These are phyloP conservation scores for Vannuccia rotundouncinata DNA, from an alignment of 2,888 invertebrate species.

Conservation along the genomic window DNA sequence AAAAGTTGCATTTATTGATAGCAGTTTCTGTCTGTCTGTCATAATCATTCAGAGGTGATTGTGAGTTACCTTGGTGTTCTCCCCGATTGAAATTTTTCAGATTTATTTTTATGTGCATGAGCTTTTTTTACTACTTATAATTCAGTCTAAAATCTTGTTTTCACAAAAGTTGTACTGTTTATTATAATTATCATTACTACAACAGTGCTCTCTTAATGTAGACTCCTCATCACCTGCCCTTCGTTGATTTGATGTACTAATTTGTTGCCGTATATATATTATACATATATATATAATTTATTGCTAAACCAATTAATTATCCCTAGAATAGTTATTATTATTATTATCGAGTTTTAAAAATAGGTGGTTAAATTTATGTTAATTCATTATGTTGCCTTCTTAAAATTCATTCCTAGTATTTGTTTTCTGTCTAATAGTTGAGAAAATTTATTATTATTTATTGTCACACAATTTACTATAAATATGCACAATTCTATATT, in stretches of 20 bases:
- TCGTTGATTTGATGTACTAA: slow-evolving; percentile 26
- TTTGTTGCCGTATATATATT: not conserved
- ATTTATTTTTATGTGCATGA: slow-evolving; percentile 6
- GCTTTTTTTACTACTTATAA: slow-evolving; percentile 26
- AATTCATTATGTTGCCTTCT: not conserved
- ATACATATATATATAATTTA: too few species aligned
- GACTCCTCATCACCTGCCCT: slow-evolving; percentile 19
- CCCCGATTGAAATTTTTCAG: slow-evolving; percentile 8
- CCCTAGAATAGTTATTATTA: not conserved
- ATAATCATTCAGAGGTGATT: slow-evolving; percentile 23
- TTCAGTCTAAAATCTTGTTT: slow-evolving; percentile 23
- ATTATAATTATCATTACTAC: slow-evolving; percentile 6
- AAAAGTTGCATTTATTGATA: slow-evolving; percentile 22
- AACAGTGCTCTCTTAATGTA: slow-evolving; percentile 18
- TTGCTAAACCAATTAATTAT: slow-evolving; percentile 12
- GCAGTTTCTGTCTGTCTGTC: slow-evolving; percentile 20
- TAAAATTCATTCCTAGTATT: not conserved
- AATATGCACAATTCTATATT: not conserved
- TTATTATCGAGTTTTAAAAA: too few species aligned
- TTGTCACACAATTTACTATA: slow-evolving; percentile 9
- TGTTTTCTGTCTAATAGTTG: slow-evolving; percentile 7
- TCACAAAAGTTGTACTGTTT: slow-evolving; percentile 6
- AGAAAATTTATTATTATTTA: slow-evolving; percentile 9
- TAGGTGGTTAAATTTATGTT: slow-evolving; percentile 5
- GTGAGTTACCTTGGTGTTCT: slow-evolving; percentile 26